Percentiles rank a stretch among this genome's conserved stretches.
Evolutionary conservation across 1,140 invertebrate species (phyloP).

Genomic region (Rhopalosiphum padi): DNA sequence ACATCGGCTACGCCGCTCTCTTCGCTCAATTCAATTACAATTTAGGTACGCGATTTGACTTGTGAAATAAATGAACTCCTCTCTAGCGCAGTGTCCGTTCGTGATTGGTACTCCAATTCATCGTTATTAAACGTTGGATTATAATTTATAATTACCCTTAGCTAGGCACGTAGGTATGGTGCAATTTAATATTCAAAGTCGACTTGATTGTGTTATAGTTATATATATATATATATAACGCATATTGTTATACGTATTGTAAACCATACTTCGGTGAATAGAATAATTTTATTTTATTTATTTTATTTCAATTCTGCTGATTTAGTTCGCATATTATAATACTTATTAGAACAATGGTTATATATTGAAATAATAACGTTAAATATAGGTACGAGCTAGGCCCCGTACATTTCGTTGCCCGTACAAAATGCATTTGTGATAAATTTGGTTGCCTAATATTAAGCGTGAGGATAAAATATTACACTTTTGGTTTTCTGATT

Average conservation of each 20-base stretch:
- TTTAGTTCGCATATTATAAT: not conserved
- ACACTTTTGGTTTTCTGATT: no score
- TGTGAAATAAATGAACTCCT: not conserved
- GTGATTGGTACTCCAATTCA: not conserved
- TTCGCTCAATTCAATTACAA: not conserved
- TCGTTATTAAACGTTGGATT: not conserved
- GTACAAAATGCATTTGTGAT: no score
- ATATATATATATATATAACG: not conserved
- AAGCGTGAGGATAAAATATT: no score
- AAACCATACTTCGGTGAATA: not conserved
- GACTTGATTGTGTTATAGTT: not conserved
- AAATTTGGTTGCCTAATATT: no score
- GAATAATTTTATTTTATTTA: not conserved
- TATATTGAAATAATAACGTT: not conserved
- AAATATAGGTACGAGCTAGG: not conserved
- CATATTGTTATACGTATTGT: not conserved
- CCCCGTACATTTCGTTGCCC: no score
- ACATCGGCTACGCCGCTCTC: not conserved
- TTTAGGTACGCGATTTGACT: not conserved
- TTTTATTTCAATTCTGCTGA: not conserved
- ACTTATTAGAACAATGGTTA: not conserved
- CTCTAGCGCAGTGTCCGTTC: not conserved
- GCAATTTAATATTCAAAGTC: conserved; percentile 7
- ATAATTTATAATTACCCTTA: conserved; percentile 19
- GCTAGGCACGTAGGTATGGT: not conserved